These are phyloP conservation scores for Aplysina aerophoba DNA, from an alignment of 37 sponge, comb jelly and placozoan species.

Conservation along the genomic window DNA sequence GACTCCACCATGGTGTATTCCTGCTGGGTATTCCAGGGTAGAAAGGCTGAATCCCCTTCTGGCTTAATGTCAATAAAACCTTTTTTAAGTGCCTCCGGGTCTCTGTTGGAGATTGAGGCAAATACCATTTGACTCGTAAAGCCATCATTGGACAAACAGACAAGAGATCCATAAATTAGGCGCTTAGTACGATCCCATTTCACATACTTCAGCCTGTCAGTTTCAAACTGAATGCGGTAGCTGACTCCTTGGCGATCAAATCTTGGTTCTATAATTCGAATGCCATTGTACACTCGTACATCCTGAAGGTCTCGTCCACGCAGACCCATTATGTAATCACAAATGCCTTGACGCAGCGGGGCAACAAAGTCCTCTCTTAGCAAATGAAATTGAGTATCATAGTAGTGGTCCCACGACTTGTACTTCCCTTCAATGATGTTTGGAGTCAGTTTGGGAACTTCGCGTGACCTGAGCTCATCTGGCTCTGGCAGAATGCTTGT, in stretches of 20 bases:
- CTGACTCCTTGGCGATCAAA: constrained; percentile 55
- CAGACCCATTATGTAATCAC: constrained; percentile 40
- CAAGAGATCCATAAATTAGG: constrained; percentile 81
- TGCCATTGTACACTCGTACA: constrained; percentile 66
- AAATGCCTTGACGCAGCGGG: constrained; percentile 80
- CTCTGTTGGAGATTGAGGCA: constrained; percentile 80
- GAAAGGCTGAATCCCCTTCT: constrained; percentile 29
- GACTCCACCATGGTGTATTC: constrained; percentile 81
- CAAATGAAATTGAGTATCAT: constrained; percentile 84
- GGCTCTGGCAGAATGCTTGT: constrained; percentile 57
- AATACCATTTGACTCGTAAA: constrained; percentile 49
- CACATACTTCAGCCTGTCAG: constrained; percentile 12
- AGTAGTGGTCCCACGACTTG: constrained; percentile 77
- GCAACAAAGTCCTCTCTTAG: constrained; percentile 89
- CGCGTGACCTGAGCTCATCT: constrained; percentile 42
- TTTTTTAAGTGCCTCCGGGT: constrained; percentile 52
- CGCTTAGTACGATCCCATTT: constrained; percentile 79
- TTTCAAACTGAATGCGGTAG: constrained; percentile 67
- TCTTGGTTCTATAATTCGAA: constrained; percentile 44
- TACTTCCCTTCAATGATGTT: constrained; percentile 66
- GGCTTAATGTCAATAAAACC: constrained; percentile 55
- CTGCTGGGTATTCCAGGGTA: background rate
- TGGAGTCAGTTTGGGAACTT: constrained; percentile 48
- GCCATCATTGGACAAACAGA: constrained; percentile 74
- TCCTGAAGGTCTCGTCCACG: constrained; percentile 46